Conservation (phyloP, 2,888 invertebrate species). For the Poecilobothrus nobilitatus region DNA sequence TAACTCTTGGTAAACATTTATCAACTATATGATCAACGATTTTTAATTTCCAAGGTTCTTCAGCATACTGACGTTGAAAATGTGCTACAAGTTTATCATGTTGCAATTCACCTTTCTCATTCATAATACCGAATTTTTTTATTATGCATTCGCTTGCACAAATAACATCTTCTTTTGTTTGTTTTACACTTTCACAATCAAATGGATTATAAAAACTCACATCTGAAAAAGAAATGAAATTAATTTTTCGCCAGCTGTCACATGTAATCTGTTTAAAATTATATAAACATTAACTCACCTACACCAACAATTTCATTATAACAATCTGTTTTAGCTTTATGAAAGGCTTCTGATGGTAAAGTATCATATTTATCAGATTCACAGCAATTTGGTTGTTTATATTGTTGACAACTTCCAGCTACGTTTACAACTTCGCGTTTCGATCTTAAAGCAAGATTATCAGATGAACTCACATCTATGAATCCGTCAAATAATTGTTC, state of each 20-base stretch:
- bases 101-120: constrained; percentile 26
- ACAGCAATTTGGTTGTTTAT: neutral
- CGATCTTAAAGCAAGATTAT: neutral
- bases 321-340: neutral
- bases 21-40: constrained; percentile 12
- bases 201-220: constrained; percentile 26
- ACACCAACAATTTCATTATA: neutral
- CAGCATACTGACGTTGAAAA: constrained; percentile 22
- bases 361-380: neutral
- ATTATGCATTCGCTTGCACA: constrained; percentile 29
- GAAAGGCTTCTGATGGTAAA: neutral
- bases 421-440: neutral
- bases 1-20: constrained; percentile 13
- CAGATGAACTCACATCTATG: neutral
- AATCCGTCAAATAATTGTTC: neutral
- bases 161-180: constrained; percentile 25
- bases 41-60: constrained; percentile 16
- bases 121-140: constrained; percentile 24
- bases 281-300: neutral
- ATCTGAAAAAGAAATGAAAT: constrained; percentile 17
- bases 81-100: constrained; percentile 24
- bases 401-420: neutral
- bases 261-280: neutral
- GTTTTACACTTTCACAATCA: constrained; percentile 26
- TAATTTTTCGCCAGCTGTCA: neutral